These are phyloP conservation scores for Trematomus bernacchii DNA, from an alignment of 2,797 vertebrate genomes.

Conservation along the genomic window DNA sequence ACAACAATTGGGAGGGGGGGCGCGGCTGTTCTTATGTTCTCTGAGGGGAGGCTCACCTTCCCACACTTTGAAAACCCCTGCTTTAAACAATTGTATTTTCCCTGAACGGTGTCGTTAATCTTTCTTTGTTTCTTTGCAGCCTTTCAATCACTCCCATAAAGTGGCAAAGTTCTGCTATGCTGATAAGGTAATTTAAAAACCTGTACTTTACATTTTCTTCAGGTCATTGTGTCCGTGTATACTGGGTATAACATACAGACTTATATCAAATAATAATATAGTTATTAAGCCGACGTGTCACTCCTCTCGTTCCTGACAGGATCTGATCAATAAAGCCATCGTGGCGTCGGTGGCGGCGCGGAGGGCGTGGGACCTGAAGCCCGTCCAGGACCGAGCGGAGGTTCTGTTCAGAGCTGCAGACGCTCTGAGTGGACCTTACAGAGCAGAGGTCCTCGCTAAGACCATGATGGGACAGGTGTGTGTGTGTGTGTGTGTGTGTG, in stretches of 20 bases:
- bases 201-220: too few species aligned
- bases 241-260: too few species aligned
- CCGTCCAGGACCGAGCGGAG: slow-evolving; percentile 91
- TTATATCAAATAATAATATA: too few species aligned
- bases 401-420: slow-evolving; percentile 94
- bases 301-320: slow-evolving; percentile 73
- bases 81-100: too few species aligned
- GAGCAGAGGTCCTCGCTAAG: slow-evolving; percentile 94
- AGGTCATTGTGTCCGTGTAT: too few species aligned
- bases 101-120: too few species aligned
- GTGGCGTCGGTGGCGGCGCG: slow-evolving; percentile 87
- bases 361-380: slow-evolving; percentile 94
- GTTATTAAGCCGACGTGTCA: too few species aligned
- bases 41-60: too few species aligned
- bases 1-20: too few species aligned
- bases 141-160: slow-evolving; percentile 93
- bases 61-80: too few species aligned
- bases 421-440: slow-evolving; percentile 88
- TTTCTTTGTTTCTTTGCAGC: slow-evolving; percentile 78
- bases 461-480: slow-evolving; percentile 96
- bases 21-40: too few species aligned
- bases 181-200: slow-evolving; percentile 86
- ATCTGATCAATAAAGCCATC: slow-evolving; percentile 93
- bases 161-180: slow-evolving; percentile 97
- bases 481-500: too few species aligned